Evolutionary conservation across 2,113 vertebrate species (phyloP), one percentile per base, ranked within the genome.

Genomic region (Calonectris borealis): DNA sequence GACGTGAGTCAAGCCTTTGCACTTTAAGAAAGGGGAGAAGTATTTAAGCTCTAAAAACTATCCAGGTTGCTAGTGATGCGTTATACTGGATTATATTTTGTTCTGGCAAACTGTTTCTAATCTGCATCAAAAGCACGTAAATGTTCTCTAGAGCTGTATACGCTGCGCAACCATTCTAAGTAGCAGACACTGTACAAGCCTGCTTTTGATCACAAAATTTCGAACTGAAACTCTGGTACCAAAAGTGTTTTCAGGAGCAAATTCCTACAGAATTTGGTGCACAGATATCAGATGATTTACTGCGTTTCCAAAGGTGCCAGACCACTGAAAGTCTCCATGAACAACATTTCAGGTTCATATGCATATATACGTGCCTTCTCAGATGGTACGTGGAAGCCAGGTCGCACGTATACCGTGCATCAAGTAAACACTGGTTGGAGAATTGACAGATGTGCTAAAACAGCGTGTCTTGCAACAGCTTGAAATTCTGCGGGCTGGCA

Each of bases 371-470:
- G 8, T 42, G 17, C 54, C 31, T 38, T 68, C 61, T 76, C 25
- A 60, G 44, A 31, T 12, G 3, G 29, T 18, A 29, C 0, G 0
- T 32, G 49, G 22, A 70, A 77, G 13, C 29, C 34, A 42, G 54
- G 46, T 6, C 46, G 32, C 20, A 34, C 0, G 0, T 19, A 3
- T 4, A 15, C 5, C 46, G 25, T 3, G 4, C n/a, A 11, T 34
- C 0, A 9, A 42, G 29, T 42, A 32, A n/a, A 71, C 7, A 6
- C 12, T 16, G 14, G 5, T 0, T 75, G 57, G 11, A 90, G 85
- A 80, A 73, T 0, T 31, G 46, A 54, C 31, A 88, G 66, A 49
- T 16, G 54, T 57, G 32, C 15, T 55, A 21, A n/a, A 80, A 16
- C 5, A 3, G 24, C 2, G 7, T 14, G 20, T 64, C 55, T 62